phyloP scores from a whole-genome alignment of 1,140 invertebrate species.

The Dendroctonus valens region DNA sequence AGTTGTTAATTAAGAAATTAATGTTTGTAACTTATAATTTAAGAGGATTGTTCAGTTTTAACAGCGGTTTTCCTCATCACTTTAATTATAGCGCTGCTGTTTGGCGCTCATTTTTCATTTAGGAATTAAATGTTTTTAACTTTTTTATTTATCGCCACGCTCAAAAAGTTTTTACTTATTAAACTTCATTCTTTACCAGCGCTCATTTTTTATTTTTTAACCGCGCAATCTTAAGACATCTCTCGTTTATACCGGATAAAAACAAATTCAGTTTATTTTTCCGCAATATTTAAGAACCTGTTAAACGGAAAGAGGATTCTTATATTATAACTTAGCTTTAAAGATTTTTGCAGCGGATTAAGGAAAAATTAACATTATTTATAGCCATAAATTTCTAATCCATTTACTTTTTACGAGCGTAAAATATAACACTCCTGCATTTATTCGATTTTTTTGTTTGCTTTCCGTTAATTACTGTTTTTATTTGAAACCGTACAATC shows the following conservation, averaged over 20 bases:
- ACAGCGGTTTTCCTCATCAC: conserved; percentile 41
- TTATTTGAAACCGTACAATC: no score
- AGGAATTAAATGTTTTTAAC: conserved; percentile 34
- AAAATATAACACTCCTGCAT: no score
- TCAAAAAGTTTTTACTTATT: conserved; percentile 34
- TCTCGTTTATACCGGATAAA: conserved; percentile 3
- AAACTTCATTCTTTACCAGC: conserved; percentile 30
- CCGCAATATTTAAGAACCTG: no score
- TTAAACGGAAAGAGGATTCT: no score
- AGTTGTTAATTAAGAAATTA: conserved; percentile 52
- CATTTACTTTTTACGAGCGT: no score
- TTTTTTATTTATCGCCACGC: conserved; percentile 35
- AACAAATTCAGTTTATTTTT: conserved; percentile 13
- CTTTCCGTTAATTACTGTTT: no score
- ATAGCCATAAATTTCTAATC: no score
- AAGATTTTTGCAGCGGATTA: no score
- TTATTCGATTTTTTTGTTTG: no score
- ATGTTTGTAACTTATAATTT: conserved; percentile 49
- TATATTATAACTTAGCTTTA: no score
- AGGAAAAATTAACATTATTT: no score
- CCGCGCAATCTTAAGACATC: conserved; percentile 19
- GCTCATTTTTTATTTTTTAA: conserved; percentile 29
- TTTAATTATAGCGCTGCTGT: conserved; percentile 34
- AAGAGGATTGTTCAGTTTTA: conserved; percentile 45
- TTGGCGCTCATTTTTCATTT: conserved; percentile 36